These are phyloP conservation scores for Paraescarpia echinospica DNA, from an alignment of 1,140 invertebrate species.

Conservation along the genomic window DNA sequence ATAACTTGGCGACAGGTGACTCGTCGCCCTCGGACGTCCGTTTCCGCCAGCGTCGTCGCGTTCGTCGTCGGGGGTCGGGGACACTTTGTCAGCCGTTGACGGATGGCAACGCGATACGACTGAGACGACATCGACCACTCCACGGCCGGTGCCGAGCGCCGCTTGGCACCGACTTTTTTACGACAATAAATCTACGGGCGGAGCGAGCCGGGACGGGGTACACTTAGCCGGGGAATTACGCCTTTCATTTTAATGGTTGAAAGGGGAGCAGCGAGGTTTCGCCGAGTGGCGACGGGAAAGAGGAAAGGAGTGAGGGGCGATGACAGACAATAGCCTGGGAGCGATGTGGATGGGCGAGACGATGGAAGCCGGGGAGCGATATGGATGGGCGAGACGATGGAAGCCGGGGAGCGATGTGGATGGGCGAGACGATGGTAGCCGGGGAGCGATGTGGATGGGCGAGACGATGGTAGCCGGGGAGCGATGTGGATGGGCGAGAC, in stretches of 20 bases:
- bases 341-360: background rate
- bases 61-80: background rate
- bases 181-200: background rate
- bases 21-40: background rate
- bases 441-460: too few species aligned
- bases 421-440: background rate
- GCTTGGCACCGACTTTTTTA: background rate
- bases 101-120: background rate
- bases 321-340: background rate
- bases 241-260: background rate
- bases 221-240: conserved; percentile 3
- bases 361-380: background rate
- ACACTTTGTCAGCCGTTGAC: conserved; percentile 3
- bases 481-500: too few species aligned
- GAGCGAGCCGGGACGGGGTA: background rate
- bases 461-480: too few species aligned
- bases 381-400: too few species aligned
- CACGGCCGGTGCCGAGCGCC: background rate
- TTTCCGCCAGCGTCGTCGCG: background rate
- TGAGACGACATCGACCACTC: background rate
- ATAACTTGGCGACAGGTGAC: background rate
- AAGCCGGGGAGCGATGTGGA: background rate
- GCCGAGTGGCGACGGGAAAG: background rate
- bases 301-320: background rate
- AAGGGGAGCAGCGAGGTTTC: background rate